These are phyloP conservation scores for Microtus agrestis DNA, from an alignment of 2,797 vertebrate species.

Conservation along the genomic window DNA sequence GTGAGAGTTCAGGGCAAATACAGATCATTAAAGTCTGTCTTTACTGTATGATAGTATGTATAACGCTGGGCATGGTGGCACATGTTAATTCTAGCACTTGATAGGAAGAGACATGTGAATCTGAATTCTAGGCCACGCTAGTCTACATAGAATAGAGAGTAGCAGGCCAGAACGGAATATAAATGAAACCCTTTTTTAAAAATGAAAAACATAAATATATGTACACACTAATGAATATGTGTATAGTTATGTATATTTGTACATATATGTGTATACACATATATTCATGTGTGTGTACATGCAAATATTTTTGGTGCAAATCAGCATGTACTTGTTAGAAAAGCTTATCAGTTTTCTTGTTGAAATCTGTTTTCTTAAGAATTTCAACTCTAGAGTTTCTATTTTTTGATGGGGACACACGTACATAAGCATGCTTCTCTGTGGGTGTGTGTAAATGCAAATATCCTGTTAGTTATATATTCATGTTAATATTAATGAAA, in stretches of 20 bases:
- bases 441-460: not conserved
- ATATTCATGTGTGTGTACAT: not conserved
- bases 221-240: too few relatives aligned
- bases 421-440: not conserved
- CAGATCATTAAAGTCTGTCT: constrained; percentile 29
- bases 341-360: constrained; percentile 24
- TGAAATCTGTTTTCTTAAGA: constrained; percentile 5
- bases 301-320: not conserved
- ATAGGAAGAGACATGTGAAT: not conserved
- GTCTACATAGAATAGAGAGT: not conserved
- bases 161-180: not conserved
- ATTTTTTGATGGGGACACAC: not conserved
- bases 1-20: not conserved
- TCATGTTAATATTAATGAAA: too few relatives aligned
- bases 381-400: not conserved
- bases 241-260: too few relatives aligned
- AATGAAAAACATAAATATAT: not conserved
- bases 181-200: not conserved
- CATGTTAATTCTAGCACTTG: not conserved
- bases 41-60: not conserved
- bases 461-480: not conserved
- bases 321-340: not conserved
- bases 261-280: not conserved
- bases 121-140: not conserved
- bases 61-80: not conserved